Evolutionary conservation across 1,140 invertebrate species (phyloP), one percentile per base, ranked within the genome.

Genomic region (Drosophila sulfurigaster): DNA sequence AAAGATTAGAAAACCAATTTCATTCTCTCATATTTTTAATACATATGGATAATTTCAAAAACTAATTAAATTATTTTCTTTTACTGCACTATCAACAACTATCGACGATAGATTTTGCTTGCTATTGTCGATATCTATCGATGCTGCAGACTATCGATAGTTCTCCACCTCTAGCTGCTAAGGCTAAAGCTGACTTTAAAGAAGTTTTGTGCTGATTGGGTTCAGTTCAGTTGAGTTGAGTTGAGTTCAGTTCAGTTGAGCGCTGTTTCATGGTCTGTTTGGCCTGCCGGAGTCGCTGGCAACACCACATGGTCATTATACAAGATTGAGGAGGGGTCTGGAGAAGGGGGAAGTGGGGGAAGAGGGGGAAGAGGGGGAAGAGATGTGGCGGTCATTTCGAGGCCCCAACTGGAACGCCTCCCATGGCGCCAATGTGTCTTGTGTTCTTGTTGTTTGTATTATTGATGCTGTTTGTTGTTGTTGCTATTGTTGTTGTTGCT

Each of bases 231-330:
- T 43, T 15, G 2, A 5, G 46, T 15, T 63, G 30, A 51, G 20
- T 63, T 49, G 10, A 15, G 25, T n/a, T 16, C 46, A 16, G 54
- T 3, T 16, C 16, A 16, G 16, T 16, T 25, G 20, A 25, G 20
- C 15, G 43, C n/a, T 45, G 35, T 57, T 57, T 57, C 32, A 57
- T 41, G 54, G 32, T 15, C 35, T 49, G 48, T 4, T 38, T 52
- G 54, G 20, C 4, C 32, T 52, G 20, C 28, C 52, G 48, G 20
- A 52, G n/a, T 35, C 49, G 20, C 8, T 38, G 62, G 35, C 32
- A 48, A 43, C 32, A 64, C 43, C 62, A 52, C 48, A 64, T 64
- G 62, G 6, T 54, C 62, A 64, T 64, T 64, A 64, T 64, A 25
- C 49, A 25, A 25, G 20, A 25, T 25, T 25, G 20, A 25, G 20